A percentile compares a stretch with the other conserved stretches of the same genome.
Evolutionary conservation across 1,140 invertebrate genomes (phyloP).

Genomic region (Belonocnema kinseyi): DNA sequence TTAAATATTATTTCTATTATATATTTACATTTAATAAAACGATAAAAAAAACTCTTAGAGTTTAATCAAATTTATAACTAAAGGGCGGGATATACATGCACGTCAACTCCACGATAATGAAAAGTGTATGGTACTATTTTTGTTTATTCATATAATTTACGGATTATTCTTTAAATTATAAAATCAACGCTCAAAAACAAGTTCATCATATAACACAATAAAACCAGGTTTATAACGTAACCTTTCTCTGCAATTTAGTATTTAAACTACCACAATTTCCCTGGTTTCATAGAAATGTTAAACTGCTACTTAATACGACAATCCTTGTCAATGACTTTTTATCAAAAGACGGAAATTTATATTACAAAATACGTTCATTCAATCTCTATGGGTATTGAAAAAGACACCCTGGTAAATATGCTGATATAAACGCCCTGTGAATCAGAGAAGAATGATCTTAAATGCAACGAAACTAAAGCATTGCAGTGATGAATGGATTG

Average conservation of each 20-base stretch:
- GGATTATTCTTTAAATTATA: constrained; percentile 25
- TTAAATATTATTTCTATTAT: too few relatives aligned
- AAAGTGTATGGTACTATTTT: constrained; percentile 16
- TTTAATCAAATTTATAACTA: too few relatives aligned
- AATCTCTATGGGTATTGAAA: constrained; percentile 25
- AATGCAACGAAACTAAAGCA: constrained; percentile 26
- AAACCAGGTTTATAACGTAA: constrained; percentile 27
- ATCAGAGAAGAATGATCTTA: constrained; percentile 19
- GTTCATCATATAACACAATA: constrained; percentile 27
- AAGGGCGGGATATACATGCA: too few relatives aligned
- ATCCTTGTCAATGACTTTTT: constrained; percentile 7
- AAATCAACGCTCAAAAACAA: constrained; percentile 28
- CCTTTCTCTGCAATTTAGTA: constrained; percentile 26
- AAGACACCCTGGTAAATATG: constrained; percentile 29
- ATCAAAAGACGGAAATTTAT: constrained; percentile 28
- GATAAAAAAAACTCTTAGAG: too few relatives aligned
- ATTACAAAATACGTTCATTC: constrained; percentile 28
- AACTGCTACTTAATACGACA: background rate
- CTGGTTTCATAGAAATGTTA: constrained; percentile 5
- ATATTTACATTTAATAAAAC: too few relatives aligned
- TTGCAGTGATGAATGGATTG: background rate
- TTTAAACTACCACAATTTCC: background rate
- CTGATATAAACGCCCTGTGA: constrained; percentile 25
- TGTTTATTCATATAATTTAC: constrained; percentile 30
- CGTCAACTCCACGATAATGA: too few relatives aligned